Evolutionary conservation across 2,113 vertebrate species (phyloP).

Genomic region (Serinus canaria): DNA sequence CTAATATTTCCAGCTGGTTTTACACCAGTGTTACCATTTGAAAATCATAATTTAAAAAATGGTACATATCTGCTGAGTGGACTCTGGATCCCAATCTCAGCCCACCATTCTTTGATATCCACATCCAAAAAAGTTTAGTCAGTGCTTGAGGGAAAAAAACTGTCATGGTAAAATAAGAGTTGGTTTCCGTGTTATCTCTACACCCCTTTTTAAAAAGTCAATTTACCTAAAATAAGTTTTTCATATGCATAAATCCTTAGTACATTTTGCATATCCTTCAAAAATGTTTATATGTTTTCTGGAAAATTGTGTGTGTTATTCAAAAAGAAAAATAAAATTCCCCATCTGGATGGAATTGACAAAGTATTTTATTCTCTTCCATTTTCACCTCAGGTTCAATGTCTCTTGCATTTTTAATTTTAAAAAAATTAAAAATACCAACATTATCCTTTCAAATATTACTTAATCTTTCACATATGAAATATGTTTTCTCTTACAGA

Average conservation of each 20-base stretch:
- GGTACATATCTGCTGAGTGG: not conserved
- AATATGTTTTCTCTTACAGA: not conserved
- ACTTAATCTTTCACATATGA: not conserved
- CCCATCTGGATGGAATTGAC: not conserved
- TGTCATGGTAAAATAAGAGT: not conserved
- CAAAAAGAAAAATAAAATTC: not conserved
- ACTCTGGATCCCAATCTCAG: not conserved
- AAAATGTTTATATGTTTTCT: not conserved
- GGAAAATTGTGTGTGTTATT: not conserved
- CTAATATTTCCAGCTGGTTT: not conserved
- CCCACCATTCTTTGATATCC: not conserved
- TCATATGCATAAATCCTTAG: not conserved
- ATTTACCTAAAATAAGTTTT: not conserved
- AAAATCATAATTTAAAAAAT: not conserved
- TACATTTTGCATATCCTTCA: not conserved
- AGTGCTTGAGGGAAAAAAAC: not conserved
- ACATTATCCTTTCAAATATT: not conserved
- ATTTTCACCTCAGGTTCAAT: not conserved
- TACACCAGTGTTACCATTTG: not conserved
- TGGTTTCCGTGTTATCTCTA: not conserved
- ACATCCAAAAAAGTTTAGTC: not conserved
- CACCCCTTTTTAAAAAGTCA: not conserved
- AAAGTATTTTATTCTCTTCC: not conserved
- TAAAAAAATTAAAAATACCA: not conserved
- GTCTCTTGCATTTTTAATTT: not conserved